Evolutionary conservation across 2,888 invertebrate species (phyloP).

Genomic region (Acrocyrtus sp.): DNA sequence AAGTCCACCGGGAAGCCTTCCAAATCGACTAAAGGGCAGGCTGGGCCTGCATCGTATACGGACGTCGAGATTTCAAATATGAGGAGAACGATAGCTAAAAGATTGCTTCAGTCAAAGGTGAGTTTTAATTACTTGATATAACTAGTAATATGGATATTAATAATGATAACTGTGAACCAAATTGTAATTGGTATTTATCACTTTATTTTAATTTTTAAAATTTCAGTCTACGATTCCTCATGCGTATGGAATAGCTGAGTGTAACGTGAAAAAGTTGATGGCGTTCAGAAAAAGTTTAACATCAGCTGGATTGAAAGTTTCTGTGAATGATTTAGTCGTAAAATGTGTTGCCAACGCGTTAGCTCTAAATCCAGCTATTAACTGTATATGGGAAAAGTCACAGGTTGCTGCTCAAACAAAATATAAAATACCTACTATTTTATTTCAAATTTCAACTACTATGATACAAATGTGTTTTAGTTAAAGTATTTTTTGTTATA

Average conservation of each 20-base stretch:
- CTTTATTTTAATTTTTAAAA: constrained; percentile 43
- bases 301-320: constrained; percentile 70
- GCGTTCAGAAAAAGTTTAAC: constrained; percentile 70
- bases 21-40: constrained; percentile 40
- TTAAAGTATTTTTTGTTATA: too few relatives aligned
- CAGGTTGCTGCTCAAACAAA: too few relatives aligned
- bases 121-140: constrained; percentile 6
- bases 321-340: constrained; percentile 75
- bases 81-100: constrained; percentile 73
- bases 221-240: constrained; percentile 74
- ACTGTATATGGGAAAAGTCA: constrained; percentile 68
- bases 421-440: background rate
- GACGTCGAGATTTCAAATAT: constrained; percentile 73
- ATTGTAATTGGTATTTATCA: too few relatives aligned
- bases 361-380: constrained; percentile 69
- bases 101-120: constrained; percentile 74
- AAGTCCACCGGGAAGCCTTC: constrained; percentile 36
- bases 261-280: constrained; percentile 69
- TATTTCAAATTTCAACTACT: too few relatives aligned
- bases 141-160: too few relatives aligned
- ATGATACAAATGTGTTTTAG: too few relatives aligned
- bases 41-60: constrained; percentile 65
- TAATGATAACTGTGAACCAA: too few relatives aligned
- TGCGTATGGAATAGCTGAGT: constrained; percentile 72
- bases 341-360: constrained; percentile 74